Evolutionary conservation across 64 coral and sea anemone species (phyloP).

Genomic region (Orbicella faveolata): DNA sequence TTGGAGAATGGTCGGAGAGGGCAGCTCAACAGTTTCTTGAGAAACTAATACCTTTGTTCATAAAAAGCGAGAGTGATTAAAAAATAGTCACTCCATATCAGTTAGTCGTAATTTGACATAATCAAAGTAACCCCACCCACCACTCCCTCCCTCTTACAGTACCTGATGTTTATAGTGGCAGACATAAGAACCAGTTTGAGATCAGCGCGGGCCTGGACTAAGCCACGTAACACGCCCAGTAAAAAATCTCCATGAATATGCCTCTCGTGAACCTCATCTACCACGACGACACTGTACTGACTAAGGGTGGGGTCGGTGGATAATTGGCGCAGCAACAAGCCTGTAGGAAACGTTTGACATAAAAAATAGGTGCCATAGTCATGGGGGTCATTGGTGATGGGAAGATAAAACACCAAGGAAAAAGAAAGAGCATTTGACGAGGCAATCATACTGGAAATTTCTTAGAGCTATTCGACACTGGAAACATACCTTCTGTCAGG

Average conservation of each 20-base stretch:
- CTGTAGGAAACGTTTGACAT: slow-evolving; percentile 12
- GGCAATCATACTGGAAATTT: too few species aligned
- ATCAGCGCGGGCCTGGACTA: slow-evolving; percentile 77
- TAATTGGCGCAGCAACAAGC: slow-evolving; percentile 86
- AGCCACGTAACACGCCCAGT: slow-evolving; percentile 78
- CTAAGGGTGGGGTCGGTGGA: slow-evolving; percentile 85
- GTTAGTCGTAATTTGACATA: neutral
- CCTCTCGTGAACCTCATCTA: slow-evolving; percentile 93
- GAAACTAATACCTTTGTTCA: too few species aligned
- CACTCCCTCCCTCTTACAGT: neutral
- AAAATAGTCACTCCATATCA: neutral
- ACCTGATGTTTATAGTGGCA: slow-evolving; percentile 97
- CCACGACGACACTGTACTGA: slow-evolving; percentile 87
- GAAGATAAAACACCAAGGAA: too few species aligned
- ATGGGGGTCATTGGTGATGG: too few species aligned
- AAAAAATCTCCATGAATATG: slow-evolving; percentile 98
- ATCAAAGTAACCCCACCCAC: neutral
- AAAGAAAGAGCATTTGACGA: too few species aligned
- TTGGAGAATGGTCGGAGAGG: too few species aligned
- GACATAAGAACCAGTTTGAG: slow-evolving; percentile 96
- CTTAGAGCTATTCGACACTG: too few species aligned
- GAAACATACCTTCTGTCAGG: slow-evolving; percentile 87
- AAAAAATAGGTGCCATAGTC: too few species aligned
- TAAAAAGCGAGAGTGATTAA: neutral
- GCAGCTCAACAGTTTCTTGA: too few species aligned